These are phyloP conservation scores for Leptogaster cylindrica DNA, from an alignment of 2,888 invertebrate species.

Conservation along the genomic window DNA sequence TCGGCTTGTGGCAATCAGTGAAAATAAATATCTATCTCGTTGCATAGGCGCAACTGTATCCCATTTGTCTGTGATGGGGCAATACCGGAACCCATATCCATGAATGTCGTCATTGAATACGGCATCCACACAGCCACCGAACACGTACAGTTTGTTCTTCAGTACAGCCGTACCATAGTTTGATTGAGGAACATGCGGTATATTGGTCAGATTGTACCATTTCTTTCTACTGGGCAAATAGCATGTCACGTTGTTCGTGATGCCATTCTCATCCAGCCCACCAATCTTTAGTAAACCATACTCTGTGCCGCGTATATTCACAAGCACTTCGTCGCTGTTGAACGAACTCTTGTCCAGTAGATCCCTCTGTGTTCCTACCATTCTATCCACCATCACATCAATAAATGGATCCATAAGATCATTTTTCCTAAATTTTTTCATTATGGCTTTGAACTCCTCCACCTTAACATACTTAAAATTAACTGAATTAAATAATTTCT, in stretches of 20 bases:
- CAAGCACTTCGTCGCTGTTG: slow-evolving; percentile 54
- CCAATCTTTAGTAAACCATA: slow-evolving; percentile 72
- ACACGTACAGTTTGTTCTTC: slow-evolving; percentile 72
- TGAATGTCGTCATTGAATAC: slow-evolving; percentile 71
- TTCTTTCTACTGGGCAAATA: slow-evolving; percentile 66
- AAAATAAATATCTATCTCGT: slow-evolving; percentile 71
- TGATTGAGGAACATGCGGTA: slow-evolving; percentile 77
- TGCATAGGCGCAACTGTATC: slow-evolving; percentile 72
- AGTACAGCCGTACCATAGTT: slow-evolving; percentile 74
- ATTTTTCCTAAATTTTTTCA: slow-evolving; percentile 3
- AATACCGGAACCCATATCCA: slow-evolving; percentile 73
- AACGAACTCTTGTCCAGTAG: not conserved
- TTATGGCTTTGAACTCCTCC: slow-evolving; percentile 40
- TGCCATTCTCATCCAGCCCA: slow-evolving; percentile 71
- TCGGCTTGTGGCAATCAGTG: slow-evolving; percentile 66
- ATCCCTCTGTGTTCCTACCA: slow-evolving; percentile 9
- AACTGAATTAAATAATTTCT: slow-evolving; percentile 52
- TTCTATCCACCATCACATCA: slow-evolving; percentile 48
- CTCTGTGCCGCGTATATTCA: slow-evolving; percentile 73
- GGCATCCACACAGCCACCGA: slow-evolving; percentile 76
- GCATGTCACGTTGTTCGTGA: slow-evolving; percentile 73
- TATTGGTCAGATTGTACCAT: slow-evolving; percentile 71
- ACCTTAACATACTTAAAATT: slow-evolving; percentile 53
- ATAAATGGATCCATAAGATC: too few species aligned
- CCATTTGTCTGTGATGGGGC: slow-evolving; percentile 70